phyloP scores from a whole-genome alignment of 2,888 invertebrate genomes.

The Nemapogon koenigi region DNA sequence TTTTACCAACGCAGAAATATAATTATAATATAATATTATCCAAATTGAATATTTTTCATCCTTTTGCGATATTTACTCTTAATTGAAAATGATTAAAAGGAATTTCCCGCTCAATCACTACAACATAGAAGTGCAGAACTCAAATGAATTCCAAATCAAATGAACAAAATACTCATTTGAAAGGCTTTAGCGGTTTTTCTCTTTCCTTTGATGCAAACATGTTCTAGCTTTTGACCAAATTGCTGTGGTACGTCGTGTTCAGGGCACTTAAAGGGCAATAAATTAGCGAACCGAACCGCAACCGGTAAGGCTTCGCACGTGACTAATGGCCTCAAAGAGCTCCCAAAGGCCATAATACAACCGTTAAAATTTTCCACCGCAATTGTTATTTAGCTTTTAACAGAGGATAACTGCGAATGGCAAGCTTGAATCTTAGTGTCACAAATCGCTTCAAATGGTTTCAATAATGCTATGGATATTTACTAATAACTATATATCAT shows the following conservation, averaged over 20 bases:
- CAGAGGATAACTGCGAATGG: neutral
- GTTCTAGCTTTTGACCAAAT: conserved; percentile 35
- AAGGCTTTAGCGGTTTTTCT: too few species aligned
- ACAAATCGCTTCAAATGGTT: too few species aligned
- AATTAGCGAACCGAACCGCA: conserved; percentile 55
- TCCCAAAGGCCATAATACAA: conserved; percentile 18
- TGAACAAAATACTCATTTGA: too few species aligned
- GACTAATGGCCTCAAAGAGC: conserved; percentile 46
- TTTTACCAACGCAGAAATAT: too few species aligned
- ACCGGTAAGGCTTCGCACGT: conserved; percentile 47
- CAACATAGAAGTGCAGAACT: too few species aligned
- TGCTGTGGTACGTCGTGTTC: conserved; percentile 32
- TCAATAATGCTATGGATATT: too few species aligned
- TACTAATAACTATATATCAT: too few species aligned
- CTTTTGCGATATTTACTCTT: too few species aligned
- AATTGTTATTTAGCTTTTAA: conserved; percentile 3
- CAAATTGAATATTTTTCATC: neutral
- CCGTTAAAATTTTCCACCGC: conserved; percentile 2
- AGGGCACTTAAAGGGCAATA: conserved; percentile 55
- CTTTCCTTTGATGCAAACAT: neutral
- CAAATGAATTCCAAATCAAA: too few species aligned
- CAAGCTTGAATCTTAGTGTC: too few species aligned
- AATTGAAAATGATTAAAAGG: too few species aligned
- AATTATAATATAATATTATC: neutral
- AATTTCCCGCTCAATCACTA: too few species aligned